These are phyloP conservation scores for Urocyon cinereoargenteus DNA, from an alignment of 2,797 vertebrate species.

Conservation along the genomic window DNA sequence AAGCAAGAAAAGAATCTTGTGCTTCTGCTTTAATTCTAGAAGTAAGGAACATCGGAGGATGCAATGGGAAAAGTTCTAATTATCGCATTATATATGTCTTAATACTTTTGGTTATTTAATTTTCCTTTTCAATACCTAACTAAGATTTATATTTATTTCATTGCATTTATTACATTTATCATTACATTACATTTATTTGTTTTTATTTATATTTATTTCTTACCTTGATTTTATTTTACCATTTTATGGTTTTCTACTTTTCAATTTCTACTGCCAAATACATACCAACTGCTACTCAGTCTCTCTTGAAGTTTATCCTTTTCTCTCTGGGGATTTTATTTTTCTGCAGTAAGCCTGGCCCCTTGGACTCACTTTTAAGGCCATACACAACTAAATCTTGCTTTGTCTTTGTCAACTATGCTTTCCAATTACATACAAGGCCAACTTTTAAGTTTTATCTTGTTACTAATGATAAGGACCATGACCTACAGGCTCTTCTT, in stretches of 20 bases:
- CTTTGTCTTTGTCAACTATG: not conserved
- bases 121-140: not conserved
- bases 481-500: not conserved
- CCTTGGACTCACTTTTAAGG: conserved; percentile 2
- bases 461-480: not conserved
- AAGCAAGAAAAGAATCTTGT: not conserved
- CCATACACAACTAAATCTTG: not conserved
- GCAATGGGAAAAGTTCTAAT: conserved; percentile 6
- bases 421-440: not conserved
- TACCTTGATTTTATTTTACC: conserved; percentile 24
- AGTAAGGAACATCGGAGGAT: not conserved
- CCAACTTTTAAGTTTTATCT: conserved; percentile 11
- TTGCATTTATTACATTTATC: not conserved
- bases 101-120: not conserved
- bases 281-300: not conserved
- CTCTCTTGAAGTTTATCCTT: conserved; percentile 42
- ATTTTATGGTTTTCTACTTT: not conserved
- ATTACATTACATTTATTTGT: not conserved
- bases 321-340: not conserved
- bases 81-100: not conserved
- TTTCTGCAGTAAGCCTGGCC: not conserved
- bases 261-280: not conserved
- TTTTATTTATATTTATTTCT: conserved; percentile 36
- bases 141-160: conserved; percentile 4
- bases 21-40: not conserved